These are phyloP conservation scores for Phenacoccus solenopsis DNA, from an alignment of 1,140 invertebrate species.

Conservation along the genomic window DNA sequence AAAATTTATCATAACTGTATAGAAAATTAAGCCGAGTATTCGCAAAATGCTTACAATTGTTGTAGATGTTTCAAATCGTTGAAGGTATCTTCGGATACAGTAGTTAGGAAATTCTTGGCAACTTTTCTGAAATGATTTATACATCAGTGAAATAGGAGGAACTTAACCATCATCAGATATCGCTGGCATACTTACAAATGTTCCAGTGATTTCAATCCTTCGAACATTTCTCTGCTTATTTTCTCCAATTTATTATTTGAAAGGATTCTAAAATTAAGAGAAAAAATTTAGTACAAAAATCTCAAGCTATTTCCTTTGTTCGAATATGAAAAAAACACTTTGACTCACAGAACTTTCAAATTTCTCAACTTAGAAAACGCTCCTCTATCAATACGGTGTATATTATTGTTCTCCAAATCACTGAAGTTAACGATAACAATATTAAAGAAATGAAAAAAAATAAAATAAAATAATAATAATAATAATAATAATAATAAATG, in stretches of 20 bases:
- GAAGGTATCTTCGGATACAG: conserved; percentile 51
- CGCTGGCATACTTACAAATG: conserved; percentile 18
- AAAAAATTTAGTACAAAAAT: neutral
- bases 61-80: conserved; percentile 38
- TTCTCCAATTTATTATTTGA: conserved; percentile 26
- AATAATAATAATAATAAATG: neutral
- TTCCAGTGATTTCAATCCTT: conserved; percentile 23
- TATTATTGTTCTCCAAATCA: neutral
- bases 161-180: conserved; percentile 16
- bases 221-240: conserved; percentile 24
- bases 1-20: neutral
- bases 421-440: neutral
- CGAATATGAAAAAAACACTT: neutral
- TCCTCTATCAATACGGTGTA: neutral
- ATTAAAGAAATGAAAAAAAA: neutral
- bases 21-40: neutral
- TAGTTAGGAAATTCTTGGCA: conserved; percentile 52
- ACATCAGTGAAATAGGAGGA: conserved; percentile 24
- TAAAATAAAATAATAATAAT: neutral
- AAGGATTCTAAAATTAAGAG: conserved; percentile 22
- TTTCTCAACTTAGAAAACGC: neutral
- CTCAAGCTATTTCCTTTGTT: neutral
- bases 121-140: conserved; percentile 36
- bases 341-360: neutral
- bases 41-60: conserved; percentile 35